Base-by-base conservation (phyloP, 2,888 invertebrate genomes). In the Drosophila cognata region DNA sequence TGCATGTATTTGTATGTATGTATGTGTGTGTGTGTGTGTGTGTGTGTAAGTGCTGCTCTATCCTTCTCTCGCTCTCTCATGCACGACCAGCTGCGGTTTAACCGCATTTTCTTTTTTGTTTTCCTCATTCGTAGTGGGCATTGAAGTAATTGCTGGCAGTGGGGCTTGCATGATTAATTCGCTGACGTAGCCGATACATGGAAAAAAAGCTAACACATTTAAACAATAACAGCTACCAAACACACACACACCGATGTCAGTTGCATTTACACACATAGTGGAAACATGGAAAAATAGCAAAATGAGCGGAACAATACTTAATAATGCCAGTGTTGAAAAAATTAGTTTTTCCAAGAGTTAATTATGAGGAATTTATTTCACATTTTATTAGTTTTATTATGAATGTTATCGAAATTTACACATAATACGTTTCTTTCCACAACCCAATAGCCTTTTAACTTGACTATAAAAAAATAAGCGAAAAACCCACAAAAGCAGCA, bases 141-240 rank as follows among this genome's bases (percentile, higher is more conserved):
- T 73, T 70, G 67, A 56, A 53, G 65, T 60, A 58, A 33, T 74
- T 61, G 36, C 46, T 71, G 63, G 56, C 48, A 62, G 46, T 62
- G 68, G 36, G 31, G 71, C 59, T 74, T 78, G 90, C 68, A 85
- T 86, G 86, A 86, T 88, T 89, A 89, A 89, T 89, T 85, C 83
- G 81, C 88, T 89, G 83, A 88, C 88, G 85, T 65, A 81, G 84
- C 58, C 78, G 78, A 63, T 51, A 73, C 76, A 69, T 74, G 68
- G 56, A 73, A 71, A 70, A 70, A 79, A 69, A 83, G 72, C 62
- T 41, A 69, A 56, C 38, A 62, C 38, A 56, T 38, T 4, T 21
- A 43, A 57, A 57, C 58, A 69, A 63, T 51, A 65, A 67, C 61
- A 62, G 60, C 35, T 57, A n/a, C n/a, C 51, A 52, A 76, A 52